These are phyloP conservation scores for Lepidocyrtinus sp. DNA, from an alignment of 2,888 invertebrate species.

Conservation along the genomic window DNA sequence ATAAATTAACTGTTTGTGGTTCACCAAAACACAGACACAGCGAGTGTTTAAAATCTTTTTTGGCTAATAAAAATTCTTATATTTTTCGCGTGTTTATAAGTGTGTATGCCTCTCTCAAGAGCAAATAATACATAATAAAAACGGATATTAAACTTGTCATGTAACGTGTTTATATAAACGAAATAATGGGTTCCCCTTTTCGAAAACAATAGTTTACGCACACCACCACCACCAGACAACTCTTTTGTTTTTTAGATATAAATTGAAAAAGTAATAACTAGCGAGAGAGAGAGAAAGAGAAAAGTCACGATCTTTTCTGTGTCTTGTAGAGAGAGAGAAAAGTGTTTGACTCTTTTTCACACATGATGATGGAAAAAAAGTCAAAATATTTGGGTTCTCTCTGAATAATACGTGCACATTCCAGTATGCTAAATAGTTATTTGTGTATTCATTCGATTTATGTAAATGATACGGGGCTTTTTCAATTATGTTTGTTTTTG, in stretches of 20 bases:
- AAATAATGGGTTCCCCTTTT: too few species aligned
- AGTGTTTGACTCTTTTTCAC: background rate
- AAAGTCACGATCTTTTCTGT: too few species aligned
- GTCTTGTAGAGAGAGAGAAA: background rate
- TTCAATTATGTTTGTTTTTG: conserved; percentile 13
- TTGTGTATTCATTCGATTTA: conserved; percentile 29
- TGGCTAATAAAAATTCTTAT: too few species aligned
- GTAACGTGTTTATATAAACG: too few species aligned
- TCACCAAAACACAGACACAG: conserved; percentile 9
- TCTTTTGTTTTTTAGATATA: too few species aligned
- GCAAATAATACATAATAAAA: background rate
- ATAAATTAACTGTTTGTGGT: too few species aligned
- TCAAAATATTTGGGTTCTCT: conserved; percentile 24
- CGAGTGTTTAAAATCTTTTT: too few species aligned
- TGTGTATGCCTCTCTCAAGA: conserved; percentile 14
- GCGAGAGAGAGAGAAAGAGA: too few species aligned
- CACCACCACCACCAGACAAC: too few species aligned
- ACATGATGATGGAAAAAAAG: conserved; percentile 17
- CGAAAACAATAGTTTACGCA: too few species aligned
- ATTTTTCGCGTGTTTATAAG: too few species aligned
- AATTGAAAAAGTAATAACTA: too few species aligned
- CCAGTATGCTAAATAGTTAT: conserved; percentile 6
- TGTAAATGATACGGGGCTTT: conserved; percentile 26
- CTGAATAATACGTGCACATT: background rate
- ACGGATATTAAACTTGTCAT: conserved; percentile 40